phyloP scores from a whole-genome alignment of 1,140 invertebrate species.

The Coptotermes formosanus region DNA sequence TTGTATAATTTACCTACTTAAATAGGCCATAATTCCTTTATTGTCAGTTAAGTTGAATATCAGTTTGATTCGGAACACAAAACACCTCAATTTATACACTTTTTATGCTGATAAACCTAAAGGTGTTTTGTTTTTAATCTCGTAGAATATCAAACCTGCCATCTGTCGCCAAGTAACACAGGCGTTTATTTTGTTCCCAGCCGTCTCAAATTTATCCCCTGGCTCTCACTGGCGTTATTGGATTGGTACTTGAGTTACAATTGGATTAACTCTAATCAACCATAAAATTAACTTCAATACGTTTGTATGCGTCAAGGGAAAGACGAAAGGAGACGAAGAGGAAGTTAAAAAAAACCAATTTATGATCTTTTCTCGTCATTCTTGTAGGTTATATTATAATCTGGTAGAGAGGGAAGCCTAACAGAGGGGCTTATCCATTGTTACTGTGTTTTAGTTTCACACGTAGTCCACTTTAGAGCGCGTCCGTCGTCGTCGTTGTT shows the following conservation, averaged over 20 bases:
- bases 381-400: background rate
- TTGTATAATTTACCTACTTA: no score
- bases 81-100: no score
- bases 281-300: slow-evolving; percentile 37
- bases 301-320: slow-evolving; percentile 21
- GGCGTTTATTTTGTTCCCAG: background rate
- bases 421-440: background rate
- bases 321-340: background rate
- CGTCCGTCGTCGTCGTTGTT: background rate
- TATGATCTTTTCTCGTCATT: background rate
- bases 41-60: no score
- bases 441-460: background rate
- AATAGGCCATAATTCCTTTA: no score
- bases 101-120: background rate
- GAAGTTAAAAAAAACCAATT: background rate
- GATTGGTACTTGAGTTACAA: slow-evolving; percentile 34
- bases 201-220: no score
- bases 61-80: no score
- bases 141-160: background rate
- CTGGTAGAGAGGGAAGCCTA: background rate
- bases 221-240: slow-evolving; percentile 28
- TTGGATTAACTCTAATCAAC: slow-evolving; percentile 36
- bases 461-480: background rate
- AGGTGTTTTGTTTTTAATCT: background rate
- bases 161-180: background rate